Conservation (phyloP, 2,797 vertebrate genomes). For the Tadarida brasiliensis region DNA sequence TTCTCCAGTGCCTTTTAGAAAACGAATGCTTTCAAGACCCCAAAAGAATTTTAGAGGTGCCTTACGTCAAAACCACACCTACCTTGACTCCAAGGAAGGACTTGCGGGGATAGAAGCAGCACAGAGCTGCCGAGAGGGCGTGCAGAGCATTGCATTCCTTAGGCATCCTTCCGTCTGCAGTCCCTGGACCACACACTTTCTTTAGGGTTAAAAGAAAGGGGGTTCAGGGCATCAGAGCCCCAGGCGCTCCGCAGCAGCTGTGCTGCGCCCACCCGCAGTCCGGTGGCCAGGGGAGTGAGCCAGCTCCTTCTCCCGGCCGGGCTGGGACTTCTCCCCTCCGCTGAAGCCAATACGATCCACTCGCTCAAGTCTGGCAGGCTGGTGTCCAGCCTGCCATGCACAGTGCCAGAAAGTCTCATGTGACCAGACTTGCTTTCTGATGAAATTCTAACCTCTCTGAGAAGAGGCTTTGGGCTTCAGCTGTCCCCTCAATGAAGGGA, state of each 20-base stretch:
- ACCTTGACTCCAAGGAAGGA: conserved; percentile 95
- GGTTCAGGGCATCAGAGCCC: background rate
- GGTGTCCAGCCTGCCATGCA: conserved; percentile 88
- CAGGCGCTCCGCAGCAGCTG: background rate
- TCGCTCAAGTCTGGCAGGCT: conserved; percentile 82
- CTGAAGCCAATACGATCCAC: conserved; percentile 85
- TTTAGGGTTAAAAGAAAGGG: conserved; percentile 65
- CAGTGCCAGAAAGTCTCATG: conserved; percentile 89
- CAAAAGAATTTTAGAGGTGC: background rate
- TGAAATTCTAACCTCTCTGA: conserved; percentile 89
- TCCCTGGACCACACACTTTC: conserved; percentile 56
- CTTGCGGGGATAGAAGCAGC: conserved; percentile 97
- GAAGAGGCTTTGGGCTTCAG: conserved; percentile 85
- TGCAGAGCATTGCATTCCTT: conserved; percentile 93
- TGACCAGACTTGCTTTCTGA: conserved; percentile 90
- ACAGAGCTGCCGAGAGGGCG: conserved; percentile 93
- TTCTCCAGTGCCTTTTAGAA: conserved; percentile 20
- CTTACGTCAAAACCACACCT: conserved; percentile 84
- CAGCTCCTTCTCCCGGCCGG: conserved; percentile 80
- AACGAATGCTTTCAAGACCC: background rate
- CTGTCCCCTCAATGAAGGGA: conserved; percentile 77
- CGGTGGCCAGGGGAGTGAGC: conserved; percentile 55
- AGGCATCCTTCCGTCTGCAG: conserved; percentile 89
- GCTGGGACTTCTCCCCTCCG: conserved; percentile 82
- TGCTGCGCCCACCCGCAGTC: background rate